Base-by-base conservation (phyloP, 2,113 vertebrate species). In the Cynocephalus volans region DNA sequence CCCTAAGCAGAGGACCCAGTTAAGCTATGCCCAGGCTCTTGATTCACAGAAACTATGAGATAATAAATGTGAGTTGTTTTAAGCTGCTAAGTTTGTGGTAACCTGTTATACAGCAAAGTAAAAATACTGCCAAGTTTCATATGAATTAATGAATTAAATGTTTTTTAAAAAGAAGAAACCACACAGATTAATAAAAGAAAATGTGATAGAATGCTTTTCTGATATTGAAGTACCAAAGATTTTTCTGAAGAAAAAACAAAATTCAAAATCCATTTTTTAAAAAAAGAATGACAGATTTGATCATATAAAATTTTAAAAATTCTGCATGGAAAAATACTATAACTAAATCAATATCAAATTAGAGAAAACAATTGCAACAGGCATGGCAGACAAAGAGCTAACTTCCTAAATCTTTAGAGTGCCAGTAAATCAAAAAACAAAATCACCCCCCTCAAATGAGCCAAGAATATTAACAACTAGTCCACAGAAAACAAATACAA, bases 161-260 rank as follows among this genome's bases (percentile, higher is more conserved):
- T 62, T 15, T 65, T 65, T 58, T 90, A 96, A 33, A 54, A 14
- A 67, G 3, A 45, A 45, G 3, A 81, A 82, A 26, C 3, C 11
- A 4, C 90, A 70, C 31, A 76, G n/a, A 70, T 77, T 17, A 70
- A 11, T 86, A 36, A 67, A 72, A 81, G 67, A 82, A 93, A 65
- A 87, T 77, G 72, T 8, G 41, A n/a, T 60, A 10, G n/a, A 72
- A 81, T 92, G 45, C 10, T 58, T 95, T 95, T 72, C 15, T 89
- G 31, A 89, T 86, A 21, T n/a, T 80, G 28, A 48, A 65, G 3
- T 81, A 81, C 50, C 75, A 96, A 89, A 75, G 36, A 81, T 60
- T 21, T 56, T 80, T 84, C 19, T 95, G 48, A 96, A 94, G 92
- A 75, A 95, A 45, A 89, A 86, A 86, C 45, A 52, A 84, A 89